phyloP scores from a whole-genome alignment of 2,888 invertebrate species.

The Byasa hedistus region DNA sequence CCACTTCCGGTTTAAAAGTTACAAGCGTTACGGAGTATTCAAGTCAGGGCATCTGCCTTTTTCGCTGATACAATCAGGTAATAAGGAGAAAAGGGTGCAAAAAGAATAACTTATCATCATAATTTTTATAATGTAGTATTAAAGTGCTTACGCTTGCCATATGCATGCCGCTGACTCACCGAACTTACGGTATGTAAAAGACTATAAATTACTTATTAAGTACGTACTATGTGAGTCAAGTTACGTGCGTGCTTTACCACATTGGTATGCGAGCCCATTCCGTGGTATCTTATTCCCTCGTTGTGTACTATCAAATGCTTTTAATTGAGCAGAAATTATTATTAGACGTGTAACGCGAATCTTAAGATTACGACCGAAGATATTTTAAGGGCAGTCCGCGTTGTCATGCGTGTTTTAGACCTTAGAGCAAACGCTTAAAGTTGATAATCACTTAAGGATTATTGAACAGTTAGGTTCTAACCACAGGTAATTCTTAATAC shows the following conservation, averaged over 20 bases:
- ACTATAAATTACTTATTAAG: background rate
- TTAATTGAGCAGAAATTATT: conserved; percentile 37
- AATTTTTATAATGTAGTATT: too few relatives aligned
- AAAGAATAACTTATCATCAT: too few relatives aligned
- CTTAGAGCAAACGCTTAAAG: background rate
- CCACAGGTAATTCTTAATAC: conserved; percentile 19
- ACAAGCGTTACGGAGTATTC: too few relatives aligned
- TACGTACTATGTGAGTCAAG: background rate
- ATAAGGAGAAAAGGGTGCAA: too few relatives aligned
- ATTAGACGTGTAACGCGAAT: conserved; percentile 33
- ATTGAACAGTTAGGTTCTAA: conserved; percentile 10
- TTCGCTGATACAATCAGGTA: too few relatives aligned
- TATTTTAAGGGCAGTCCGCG: conserved; percentile 7
- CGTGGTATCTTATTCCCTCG: conserved; percentile 23
- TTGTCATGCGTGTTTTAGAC: background rate
- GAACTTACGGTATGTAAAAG: background rate
- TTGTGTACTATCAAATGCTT: conserved; percentile 28
- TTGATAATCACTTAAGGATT: conserved; percentile 10
- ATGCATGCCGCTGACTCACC: too few relatives aligned
- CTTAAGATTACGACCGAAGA: conserved; percentile 25
- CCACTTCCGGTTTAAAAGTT: too few relatives aligned
- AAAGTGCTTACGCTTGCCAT: too few relatives aligned
- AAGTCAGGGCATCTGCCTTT: too few relatives aligned
- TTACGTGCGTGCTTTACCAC: conserved; percentile 18
- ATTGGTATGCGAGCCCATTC: conserved; percentile 30